These are phyloP conservation scores for Entelurus aequoreus DNA, from an alignment of 2,113 vertebrate species.

Conservation along the genomic window DNA sequence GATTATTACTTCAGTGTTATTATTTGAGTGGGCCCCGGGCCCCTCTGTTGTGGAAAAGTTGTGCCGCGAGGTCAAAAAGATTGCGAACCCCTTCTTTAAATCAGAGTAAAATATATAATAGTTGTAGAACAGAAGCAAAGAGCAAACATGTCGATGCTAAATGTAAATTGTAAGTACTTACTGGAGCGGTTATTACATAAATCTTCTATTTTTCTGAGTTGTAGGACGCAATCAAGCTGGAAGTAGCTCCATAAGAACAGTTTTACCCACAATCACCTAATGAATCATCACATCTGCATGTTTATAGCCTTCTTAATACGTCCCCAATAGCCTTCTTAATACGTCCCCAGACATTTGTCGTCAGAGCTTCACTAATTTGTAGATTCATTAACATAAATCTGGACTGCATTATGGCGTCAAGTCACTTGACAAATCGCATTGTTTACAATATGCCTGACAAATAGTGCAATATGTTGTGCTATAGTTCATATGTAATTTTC, in stretches of 20 bases:
- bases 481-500: neutral
- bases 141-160: slow-evolving; percentile 15
- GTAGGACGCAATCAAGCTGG: neutral
- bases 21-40: too few species aligned
- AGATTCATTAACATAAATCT: slow-evolving; percentile 6
- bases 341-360: slow-evolving; percentile 5
- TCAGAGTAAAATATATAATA: too few species aligned
- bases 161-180: neutral
- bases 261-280: neutral
- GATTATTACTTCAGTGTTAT: too few species aligned
- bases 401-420: neutral
- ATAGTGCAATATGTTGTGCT: neutral
- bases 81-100: too few species aligned
- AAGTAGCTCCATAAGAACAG: neutral
- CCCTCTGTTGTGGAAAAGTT: too few species aligned
- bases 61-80: too few species aligned
- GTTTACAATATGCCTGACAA: slow-evolving; percentile 10
- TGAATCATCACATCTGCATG: slow-evolving; percentile 1
- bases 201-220: neutral
- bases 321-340: neutral
- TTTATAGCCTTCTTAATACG: neutral
- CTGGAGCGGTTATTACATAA: neutral
- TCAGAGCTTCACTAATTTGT: slow-evolving; percentile 1
- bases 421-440: slow-evolving; percentile 8
- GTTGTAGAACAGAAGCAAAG: neutral